Base-by-base conservation (phyloP, 37 sponge, comb jelly and placozoan species). In the Axinella damicornis region DNA sequence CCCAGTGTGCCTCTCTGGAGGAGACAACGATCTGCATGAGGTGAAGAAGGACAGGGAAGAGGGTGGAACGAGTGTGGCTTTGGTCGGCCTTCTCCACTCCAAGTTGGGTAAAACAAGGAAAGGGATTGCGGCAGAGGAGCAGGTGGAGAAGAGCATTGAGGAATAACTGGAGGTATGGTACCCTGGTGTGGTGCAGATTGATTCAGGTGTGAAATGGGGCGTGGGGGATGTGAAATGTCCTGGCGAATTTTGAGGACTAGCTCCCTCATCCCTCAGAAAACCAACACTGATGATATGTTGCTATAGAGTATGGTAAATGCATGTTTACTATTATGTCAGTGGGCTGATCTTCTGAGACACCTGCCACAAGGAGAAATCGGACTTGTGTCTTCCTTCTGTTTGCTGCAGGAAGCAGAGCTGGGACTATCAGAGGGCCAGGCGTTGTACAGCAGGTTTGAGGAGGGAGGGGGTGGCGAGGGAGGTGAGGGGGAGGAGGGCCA, bases 1-100 rank as follows among this genome's bases (percentile, higher is more conserved):
- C 20, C 33, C 68, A 67, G 68, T 30, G 68, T 67, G 33, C 2
- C 68, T 30, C 27, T 2, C 68, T 67, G 33, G 33, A 67, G 68
- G 14, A 67, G 32, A 67, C 11, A 6, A 65, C 54, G n/a, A 20
- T 32, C 34, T 46, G 34, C 63, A 28, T 18, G 18, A 65, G 27
- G 36, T 4, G 53, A 53, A 35, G 30, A 22, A 5, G 19, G 30
- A 41, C 28, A 20, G 27, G 25, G 62, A 61, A 28, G 70, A 54
- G 54, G 65, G 46, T 17, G 63, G 30, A 9, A 46, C 9, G 0
- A 22, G 36, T 15, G 58, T 33, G 11, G 83, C 70, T 35, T 57
- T 24, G 6, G 17, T 62, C 27, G 84, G 84, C 27, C 52, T 84
- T 53, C 76, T 84, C 38, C 15, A 27, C 6, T 54, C 76, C 5